phyloP scores from a whole-genome alignment of 2,888 invertebrate genomes.

The Heteropelma amictum region DNA sequence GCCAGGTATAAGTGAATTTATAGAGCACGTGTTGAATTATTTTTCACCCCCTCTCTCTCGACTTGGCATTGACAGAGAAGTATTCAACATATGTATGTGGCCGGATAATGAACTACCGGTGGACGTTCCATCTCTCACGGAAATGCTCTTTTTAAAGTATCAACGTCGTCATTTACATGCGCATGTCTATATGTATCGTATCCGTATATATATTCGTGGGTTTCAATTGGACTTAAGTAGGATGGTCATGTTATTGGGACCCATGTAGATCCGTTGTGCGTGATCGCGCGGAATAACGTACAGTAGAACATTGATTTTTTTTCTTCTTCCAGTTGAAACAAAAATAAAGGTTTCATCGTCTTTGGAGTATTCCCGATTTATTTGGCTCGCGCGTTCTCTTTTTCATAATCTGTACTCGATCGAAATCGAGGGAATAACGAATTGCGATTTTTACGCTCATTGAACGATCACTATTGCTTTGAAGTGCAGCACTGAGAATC shows the following conservation, averaged over 20 bases:
- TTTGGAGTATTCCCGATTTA: background rate
- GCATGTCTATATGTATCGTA: slow-evolving; percentile 13
- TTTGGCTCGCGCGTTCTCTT: too few relatives aligned
- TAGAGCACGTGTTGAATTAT: slow-evolving; percentile 7
- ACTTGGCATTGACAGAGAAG: slow-evolving; percentile 25
- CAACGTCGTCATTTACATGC: slow-evolving; percentile 14
- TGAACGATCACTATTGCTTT: too few relatives aligned
- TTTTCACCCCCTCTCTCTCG: background rate
- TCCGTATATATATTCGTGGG: slow-evolving; percentile 42
- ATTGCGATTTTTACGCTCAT: too few relatives aligned
- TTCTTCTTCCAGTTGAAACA: background rate
- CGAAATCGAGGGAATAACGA: too few relatives aligned
- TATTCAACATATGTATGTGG: slow-evolving; percentile 36
- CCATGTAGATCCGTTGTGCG: slow-evolving; percentile 44
- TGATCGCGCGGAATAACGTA: slow-evolving; percentile 34
- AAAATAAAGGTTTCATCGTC: background rate
- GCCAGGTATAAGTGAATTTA: slow-evolving; percentile 17
- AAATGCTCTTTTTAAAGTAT: slow-evolving; percentile 36
- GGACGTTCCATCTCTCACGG: slow-evolving; percentile 24
- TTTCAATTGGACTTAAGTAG: slow-evolving; percentile 58
- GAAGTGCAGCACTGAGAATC: too few relatives aligned
- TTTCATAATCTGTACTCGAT: too few relatives aligned
- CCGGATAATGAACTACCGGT: slow-evolving; percentile 41
- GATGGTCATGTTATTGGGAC: slow-evolving; percentile 53
- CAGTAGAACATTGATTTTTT: slow-evolving; percentile 32